Evolutionary conservation across 2,113 vertebrate genomes (phyloP).

Genomic region (Toxotes chatareus): DNA sequence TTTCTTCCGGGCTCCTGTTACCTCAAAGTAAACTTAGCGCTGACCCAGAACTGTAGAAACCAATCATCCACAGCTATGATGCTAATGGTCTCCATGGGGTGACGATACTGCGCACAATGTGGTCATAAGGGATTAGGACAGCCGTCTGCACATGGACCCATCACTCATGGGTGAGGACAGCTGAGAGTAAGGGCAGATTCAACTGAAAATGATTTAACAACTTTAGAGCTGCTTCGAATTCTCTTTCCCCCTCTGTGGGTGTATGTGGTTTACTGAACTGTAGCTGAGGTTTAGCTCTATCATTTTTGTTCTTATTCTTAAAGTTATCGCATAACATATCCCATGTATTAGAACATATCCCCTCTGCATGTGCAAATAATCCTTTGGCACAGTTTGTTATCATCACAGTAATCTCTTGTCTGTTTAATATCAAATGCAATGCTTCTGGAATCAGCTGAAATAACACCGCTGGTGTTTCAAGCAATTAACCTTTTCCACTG

Average conservation of each 20-base stretch:
- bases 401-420: conserved; percentile 61
- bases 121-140: conserved; percentile 67
- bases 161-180: conserved; percentile 73
- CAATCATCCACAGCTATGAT: conserved; percentile 69
- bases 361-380: conserved; percentile 41
- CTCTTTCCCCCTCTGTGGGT: not conserved
- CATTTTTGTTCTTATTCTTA: conserved; percentile 10
- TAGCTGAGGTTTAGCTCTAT: not conserved
- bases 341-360: conserved; percentile 22
- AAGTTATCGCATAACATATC: not conserved
- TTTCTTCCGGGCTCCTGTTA: not conserved
- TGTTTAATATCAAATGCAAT: conserved; percentile 75
- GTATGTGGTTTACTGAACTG: not conserved
- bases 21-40: conserved; percentile 56
- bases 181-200: conserved; percentile 52
- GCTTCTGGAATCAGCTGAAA: conserved; percentile 77
- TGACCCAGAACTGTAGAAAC: conserved; percentile 67
- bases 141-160: conserved; percentile 69
- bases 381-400: conserved; percentile 60
- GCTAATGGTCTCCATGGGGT: conserved; percentile 74
- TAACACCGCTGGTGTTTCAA: conserved; percentile 77
- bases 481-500: conserved; percentile 81
- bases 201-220: conserved; percentile 62
- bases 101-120: conserved; percentile 44
- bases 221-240: conserved; percentile 16